Evolutionary conservation across 1,140 invertebrate species (phyloP), one percentile per base, ranked within the genome.

Genomic region (Neodiprion pinetum): DNA sequence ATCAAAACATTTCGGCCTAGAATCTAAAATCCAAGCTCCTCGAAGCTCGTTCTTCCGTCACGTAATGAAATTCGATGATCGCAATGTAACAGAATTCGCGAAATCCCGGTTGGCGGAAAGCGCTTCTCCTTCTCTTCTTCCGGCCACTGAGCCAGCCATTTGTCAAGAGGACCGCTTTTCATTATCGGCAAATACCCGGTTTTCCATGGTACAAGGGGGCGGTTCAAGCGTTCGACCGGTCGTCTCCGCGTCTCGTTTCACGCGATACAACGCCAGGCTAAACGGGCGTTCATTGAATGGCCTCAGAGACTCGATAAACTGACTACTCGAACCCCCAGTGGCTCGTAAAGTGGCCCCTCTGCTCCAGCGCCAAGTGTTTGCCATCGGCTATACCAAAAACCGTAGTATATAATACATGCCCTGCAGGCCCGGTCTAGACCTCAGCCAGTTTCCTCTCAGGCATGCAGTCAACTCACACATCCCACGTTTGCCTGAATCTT

Each of bases 241-340:
- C n/a, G 53, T 61, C 53, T 61, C 53, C 53, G n/a, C n/a, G 53
- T 61, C 53, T 61, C 11, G 53, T 61, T 61, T 61, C n/a, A 61
- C 11, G 53, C 53, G 53, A 61, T 61, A 61, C n/a, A 61, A 1
- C 3, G 53, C 76, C 69, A 77, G 74, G 75, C 75, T 81, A 83
- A 82, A 82, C 76, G 74, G 72, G 69, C 76, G 75, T 80, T 80
- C 78, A 80, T 83, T 84, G 77, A 82, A 84, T 81, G 76, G 80
- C 72, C 74, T 77, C 71, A 81, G 73, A 73, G 77, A 75, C 74
- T 78, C 82, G 84, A 85, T 85, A 84, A 85, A 83, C 82, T 74
- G 79, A 81, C 79, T 78, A 72, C 77, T 74, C 74, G 73, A 81
- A 74, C 74, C 78, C 73, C 76, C 73, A 75, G 53, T 80, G 67